phyloP scores from a whole-genome alignment of 1,140 invertebrate genomes.

The Brevipalpus yothersi region DNA sequence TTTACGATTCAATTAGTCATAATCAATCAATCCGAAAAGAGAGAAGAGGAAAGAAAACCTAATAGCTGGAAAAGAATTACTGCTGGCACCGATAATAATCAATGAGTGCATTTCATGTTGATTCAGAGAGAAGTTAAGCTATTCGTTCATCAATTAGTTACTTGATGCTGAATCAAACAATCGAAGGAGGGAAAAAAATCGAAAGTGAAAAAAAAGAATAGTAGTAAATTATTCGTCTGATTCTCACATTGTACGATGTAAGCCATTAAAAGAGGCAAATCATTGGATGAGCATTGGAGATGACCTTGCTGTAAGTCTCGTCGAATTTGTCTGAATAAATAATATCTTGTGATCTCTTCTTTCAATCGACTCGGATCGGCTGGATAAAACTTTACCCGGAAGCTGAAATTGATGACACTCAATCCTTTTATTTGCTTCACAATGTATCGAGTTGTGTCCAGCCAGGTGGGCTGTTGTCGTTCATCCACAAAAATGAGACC shows the following conservation, averaged over 20 bases:
- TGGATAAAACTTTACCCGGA: conserved; percentile 82
- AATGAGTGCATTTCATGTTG: too few relatives aligned
- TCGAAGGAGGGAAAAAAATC: background rate
- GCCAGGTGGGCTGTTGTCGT: conserved; percentile 79
- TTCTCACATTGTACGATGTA: conserved; percentile 48
- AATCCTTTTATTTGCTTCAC: conserved; percentile 79
- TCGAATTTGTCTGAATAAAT: conserved; percentile 77
- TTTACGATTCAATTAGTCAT: too few relatives aligned
- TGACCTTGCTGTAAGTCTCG: conserved; percentile 79
- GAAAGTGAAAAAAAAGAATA: background rate
- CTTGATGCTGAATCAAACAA: too few relatives aligned
- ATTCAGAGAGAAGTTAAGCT: too few relatives aligned
- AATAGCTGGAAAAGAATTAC: background rate
- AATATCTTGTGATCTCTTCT: conserved; percentile 67
- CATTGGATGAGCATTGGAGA: conserved; percentile 60
- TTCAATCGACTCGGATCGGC: conserved; percentile 58
- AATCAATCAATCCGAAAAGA: too few relatives aligned
- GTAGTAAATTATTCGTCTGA: background rate
- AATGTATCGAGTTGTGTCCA: conserved; percentile 75
- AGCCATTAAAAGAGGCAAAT: conserved; percentile 65
- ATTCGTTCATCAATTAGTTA: too few relatives aligned
- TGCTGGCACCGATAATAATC: background rate
- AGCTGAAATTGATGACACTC: conserved; percentile 62
- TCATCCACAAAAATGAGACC: conserved; percentile 79
- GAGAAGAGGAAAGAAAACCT: background rate